These are phyloP conservation scores for Drosophila hamatofila DNA, from an alignment of 2,888 invertebrate genomes.

Conservation along the genomic window DNA sequence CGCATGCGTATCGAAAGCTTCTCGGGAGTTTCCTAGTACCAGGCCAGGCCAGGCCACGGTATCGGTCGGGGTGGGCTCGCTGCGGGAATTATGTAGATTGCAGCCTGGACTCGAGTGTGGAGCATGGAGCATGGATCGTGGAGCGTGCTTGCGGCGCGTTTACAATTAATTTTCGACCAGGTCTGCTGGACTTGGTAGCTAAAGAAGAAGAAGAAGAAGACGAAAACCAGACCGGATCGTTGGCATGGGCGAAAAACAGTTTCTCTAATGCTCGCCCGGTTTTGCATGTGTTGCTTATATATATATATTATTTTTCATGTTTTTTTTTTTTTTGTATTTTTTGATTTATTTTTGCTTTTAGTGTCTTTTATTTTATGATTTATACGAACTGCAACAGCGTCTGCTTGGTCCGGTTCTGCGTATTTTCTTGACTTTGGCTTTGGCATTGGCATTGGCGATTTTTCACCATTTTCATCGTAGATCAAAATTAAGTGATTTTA, in stretches of 20 bases:
- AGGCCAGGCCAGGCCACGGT: too few species aligned
- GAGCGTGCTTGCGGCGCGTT: slow-evolving; percentile 56
- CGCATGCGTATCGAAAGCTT: slow-evolving; percentile 35
- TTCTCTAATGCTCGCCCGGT: slow-evolving; percentile 70
- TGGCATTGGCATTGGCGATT: slow-evolving; percentile 62
- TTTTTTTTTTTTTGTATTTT: slow-evolving; percentile 15
- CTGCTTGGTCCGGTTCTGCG: slow-evolving; percentile 11
- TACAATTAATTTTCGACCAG: slow-evolving; percentile 69
- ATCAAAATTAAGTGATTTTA: slow-evolving; percentile 75
- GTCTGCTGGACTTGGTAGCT: slow-evolving; percentile 33
- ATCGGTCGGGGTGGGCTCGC: slow-evolving; percentile 33
- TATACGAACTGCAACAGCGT: slow-evolving; percentile 53
- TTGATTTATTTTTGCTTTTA: slow-evolving; percentile 79
- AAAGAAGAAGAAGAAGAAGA: neutral
- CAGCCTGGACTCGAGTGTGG: slow-evolving; percentile 27
- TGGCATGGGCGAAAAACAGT: slow-evolving; percentile 35
- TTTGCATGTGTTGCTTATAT: slow-evolving; percentile 30
- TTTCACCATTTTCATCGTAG: slow-evolving; percentile 69
- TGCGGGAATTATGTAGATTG: slow-evolving; percentile 61
- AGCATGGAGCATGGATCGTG: slow-evolving; percentile 18
- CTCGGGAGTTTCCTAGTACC: slow-evolving; percentile 11
- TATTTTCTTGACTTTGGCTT: slow-evolving; percentile 32
- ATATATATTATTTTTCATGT: neutral
- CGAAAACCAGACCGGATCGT: slow-evolving; percentile 40
- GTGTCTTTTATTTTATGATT: slow-evolving; percentile 79